Conservation (phyloP, 2,797 vertebrate genomes). For the Sebastes kiyomatsui region DNA sequence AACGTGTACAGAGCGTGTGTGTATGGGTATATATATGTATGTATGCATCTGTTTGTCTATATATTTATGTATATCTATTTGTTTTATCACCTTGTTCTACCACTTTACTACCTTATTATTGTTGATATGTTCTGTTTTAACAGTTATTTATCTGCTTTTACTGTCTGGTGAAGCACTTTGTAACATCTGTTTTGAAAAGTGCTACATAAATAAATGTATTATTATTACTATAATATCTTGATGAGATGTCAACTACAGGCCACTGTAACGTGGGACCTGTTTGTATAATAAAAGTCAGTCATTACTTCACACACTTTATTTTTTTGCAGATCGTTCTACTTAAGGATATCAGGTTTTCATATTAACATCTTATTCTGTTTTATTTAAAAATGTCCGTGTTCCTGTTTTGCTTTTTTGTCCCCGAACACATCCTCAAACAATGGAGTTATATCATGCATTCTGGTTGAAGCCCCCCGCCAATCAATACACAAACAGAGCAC, state of each 20-base stretch:
- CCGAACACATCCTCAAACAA: constrained; percentile 23
- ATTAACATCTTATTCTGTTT: background rate
- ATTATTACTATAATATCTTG: no score
- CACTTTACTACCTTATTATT: no score
- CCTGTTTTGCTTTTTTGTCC: background rate
- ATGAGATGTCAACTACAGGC: background rate
- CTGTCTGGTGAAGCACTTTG: no score
- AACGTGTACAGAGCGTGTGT: background rate
- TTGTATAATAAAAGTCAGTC: background rate
- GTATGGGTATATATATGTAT: no score
- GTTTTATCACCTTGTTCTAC: no score
- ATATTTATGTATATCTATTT: no score
- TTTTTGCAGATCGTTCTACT: background rate
- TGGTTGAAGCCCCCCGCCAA: constrained; percentile 40
- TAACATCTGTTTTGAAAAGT: no score
- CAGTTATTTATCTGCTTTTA: no score
- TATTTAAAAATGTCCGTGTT: background rate
- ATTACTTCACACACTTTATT: background rate
- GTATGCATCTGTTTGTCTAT: no score
- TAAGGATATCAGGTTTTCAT: background rate
- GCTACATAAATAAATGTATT: no score
- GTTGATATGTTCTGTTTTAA: no score
- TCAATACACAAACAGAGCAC: constrained; percentile 46
- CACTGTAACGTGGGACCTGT: background rate
- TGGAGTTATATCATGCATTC: constrained; percentile 8